These are phyloP conservation scores for Pseudomyrmex flavicornis DNA, from an alignment of 1,140 invertebrate genomes.

Conservation along the genomic window DNA sequence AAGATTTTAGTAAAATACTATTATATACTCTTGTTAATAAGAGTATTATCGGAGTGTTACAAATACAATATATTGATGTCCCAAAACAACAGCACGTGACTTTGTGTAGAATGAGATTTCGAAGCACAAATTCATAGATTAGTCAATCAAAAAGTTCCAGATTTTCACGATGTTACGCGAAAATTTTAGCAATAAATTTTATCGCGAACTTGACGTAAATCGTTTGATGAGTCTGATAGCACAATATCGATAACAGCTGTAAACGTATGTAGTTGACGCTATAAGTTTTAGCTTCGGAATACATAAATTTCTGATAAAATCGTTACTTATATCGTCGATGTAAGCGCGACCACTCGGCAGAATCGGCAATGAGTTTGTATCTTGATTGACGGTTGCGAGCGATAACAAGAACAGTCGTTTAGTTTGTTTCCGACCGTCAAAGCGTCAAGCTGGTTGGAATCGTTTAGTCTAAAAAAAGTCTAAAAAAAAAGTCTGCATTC, in stretches of 20 bases:
- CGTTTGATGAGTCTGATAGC: background rate
- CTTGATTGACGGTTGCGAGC: slow-evolving; percentile 1
- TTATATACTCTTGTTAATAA: background rate
- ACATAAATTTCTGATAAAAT: slow-evolving; percentile 65
- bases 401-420: background rate
- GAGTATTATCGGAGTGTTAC: background rate
- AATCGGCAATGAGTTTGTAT: background rate
- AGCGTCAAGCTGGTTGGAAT: too few species aligned
- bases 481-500: too few species aligned
- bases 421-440: slow-evolving; percentile 42
- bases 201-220: background rate
- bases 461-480: too few species aligned
- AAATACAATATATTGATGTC: background rate
- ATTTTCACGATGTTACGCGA: background rate
- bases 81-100: background rate
- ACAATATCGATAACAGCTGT: background rate
- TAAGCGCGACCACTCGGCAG: slow-evolving; percentile 45
- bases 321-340: slow-evolving; percentile 59
- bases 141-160: background rate
- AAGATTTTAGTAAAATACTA: background rate
- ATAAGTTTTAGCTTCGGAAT: slow-evolving; percentile 61
- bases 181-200: background rate
- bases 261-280: slow-evolving; percentile 27
- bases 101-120: background rate
- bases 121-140: background rate